Conservation (phyloP, 2,888 invertebrate species). For the Drosophila yooni region DNA sequence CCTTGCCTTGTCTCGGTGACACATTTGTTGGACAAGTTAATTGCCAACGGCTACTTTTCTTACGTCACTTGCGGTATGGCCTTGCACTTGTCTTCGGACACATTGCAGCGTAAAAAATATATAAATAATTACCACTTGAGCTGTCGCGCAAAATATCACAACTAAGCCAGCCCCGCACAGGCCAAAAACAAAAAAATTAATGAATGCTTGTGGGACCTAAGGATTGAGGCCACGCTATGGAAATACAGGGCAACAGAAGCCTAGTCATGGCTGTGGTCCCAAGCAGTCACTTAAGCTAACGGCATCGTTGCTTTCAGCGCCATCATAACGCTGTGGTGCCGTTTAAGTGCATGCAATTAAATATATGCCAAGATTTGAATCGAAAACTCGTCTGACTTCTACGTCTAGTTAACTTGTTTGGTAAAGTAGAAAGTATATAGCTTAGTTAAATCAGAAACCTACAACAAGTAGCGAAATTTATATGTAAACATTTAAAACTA, state of each 20-base stretch:
- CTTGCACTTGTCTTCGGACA: slow-evolving; percentile 64
- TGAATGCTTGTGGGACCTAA: slow-evolving; percentile 25
- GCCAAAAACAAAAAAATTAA: slow-evolving; percentile 30
- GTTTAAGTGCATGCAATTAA: slow-evolving; percentile 59
- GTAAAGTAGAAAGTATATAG: neutral
- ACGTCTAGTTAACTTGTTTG: neutral
- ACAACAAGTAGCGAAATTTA: neutral
- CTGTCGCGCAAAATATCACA: slow-evolving; percentile 63
- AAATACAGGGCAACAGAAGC: neutral
- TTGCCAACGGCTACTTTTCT: slow-evolving; percentile 25
- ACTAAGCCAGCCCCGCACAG: slow-evolving; percentile 50
- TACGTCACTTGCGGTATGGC: slow-evolving; percentile 41
- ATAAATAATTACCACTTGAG: slow-evolving; percentile 70
- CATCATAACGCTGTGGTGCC: slow-evolving; percentile 20
- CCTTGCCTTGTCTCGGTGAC: slow-evolving; percentile 53
- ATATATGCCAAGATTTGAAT: slow-evolving; percentile 18
- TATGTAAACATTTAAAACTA: neutral
- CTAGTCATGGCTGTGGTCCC: slow-evolving; percentile 9
- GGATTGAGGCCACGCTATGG: slow-evolving; percentile 4
- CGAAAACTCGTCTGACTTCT: neutral
- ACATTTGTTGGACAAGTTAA: slow-evolving; percentile 55
- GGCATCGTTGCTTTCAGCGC: slow-evolving; percentile 9
- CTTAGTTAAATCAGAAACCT: neutral
- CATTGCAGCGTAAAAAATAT: slow-evolving; percentile 26
- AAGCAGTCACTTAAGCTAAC: slow-evolving; percentile 21